Base-by-base conservation (phyloP, 2,113 vertebrate genomes). In the Campylorhamphus procurvoides region DNA sequence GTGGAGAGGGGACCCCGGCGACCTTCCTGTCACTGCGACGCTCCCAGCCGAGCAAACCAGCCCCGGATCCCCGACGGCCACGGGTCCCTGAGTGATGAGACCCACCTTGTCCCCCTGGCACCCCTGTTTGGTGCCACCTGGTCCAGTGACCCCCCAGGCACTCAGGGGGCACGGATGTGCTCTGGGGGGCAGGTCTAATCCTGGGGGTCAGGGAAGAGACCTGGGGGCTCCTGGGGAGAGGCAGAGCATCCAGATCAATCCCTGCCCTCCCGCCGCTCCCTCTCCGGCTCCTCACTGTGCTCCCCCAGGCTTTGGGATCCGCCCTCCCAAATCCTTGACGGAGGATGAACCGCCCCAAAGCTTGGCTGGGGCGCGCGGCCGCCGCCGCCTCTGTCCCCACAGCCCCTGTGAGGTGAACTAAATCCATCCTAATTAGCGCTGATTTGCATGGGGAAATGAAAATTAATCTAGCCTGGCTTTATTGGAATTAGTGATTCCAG, bases 391-490 rank as follows among this genome's bases (percentile, higher is more conserved):
- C 86, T 74, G 95, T 94, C 96, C 95, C 96, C 95, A 50, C 90
- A 95, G 95, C 90, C 94, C 94, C 81, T 68, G 93, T 18, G 87
- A 73, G 85, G 92, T 96, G 95, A 97, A 97, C 97, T 95, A 97
- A 97, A 97, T 97, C 94, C 97, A 97, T 97, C 94, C 97, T 97
- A 97, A 97, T 97, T 96, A 97, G 85, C 53, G 33, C 91, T 97
- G 95, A 96, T 97, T 96, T 96, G 94, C 94, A 96, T 94, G 76
- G 96, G 97, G 94, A 96, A 96, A 96, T 96, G 95, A 93, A 97
- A 95, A 95, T 91, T 91, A 95, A 93, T 94, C 96, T 63, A 63
- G 80, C 94, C 93, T 37, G 91, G 89, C n/a, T 95, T 94, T 86
- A 29, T 35, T 59, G 80, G 89, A 79, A 91, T 95, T 94, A 96